Evolutionary conservation across 1,140 invertebrate species (phyloP).

Genomic region (Dendroctonus valens): DNA sequence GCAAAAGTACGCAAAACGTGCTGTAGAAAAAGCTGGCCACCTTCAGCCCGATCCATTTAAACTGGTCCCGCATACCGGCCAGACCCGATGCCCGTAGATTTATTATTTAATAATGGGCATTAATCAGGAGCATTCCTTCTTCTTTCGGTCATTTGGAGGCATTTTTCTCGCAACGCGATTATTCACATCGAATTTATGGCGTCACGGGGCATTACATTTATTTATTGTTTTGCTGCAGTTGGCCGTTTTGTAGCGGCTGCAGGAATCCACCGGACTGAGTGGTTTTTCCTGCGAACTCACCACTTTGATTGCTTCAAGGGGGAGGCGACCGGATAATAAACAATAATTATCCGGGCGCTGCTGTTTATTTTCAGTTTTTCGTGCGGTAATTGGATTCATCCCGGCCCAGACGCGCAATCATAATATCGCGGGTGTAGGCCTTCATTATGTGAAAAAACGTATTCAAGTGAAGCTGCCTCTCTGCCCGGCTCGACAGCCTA

Average conservation of each 20-base stretch:
- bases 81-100: conserved; percentile 9
- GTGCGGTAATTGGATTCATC: conserved; percentile 14
- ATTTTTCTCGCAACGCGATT: conserved; percentile 25
- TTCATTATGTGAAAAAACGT: conserved; percentile 16
- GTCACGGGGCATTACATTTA: conserved; percentile 17
- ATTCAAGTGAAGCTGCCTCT: no score
- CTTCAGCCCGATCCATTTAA: no score
- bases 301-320: neutral
- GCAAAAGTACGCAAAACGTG: no score
- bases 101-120: conserved; percentile 30
- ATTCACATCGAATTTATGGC: conserved; percentile 21
- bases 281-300: neutral
- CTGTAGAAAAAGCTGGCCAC: no score
- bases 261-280: conserved; percentile 5
- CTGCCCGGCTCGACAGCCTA: no score
- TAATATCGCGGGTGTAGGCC: conserved; percentile 22
- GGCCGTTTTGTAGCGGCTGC: conserved; percentile 4
- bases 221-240: conserved; percentile 16
- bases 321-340: conserved; percentile 6
- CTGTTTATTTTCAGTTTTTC: conserved; percentile 13
- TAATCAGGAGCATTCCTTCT: conserved; percentile 23
- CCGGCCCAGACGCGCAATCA: conserved; percentile 11
- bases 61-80: no score
- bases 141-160: conserved; percentile 27
- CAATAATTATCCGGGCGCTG: conserved; percentile 11